These are phyloP conservation scores for Prunella strophiata DNA, from an alignment of 2,797 vertebrate species.

Conservation along the genomic window DNA sequence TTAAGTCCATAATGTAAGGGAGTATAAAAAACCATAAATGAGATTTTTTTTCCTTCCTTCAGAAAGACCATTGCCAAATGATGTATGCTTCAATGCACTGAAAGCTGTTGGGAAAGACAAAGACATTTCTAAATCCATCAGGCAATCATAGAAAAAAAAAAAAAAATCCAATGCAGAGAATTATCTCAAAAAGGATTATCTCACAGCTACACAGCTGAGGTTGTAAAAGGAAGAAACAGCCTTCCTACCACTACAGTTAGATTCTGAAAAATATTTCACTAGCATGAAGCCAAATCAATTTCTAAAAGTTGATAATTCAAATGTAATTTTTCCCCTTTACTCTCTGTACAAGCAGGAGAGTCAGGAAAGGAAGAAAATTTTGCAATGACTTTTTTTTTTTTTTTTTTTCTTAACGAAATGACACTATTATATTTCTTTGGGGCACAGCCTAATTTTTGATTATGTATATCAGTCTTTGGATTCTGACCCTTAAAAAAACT, in stretches of 20 bases:
- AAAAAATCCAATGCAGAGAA: background rate
- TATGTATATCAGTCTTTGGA: background rate
- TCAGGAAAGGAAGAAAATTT: background rate
- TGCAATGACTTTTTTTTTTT: background rate
- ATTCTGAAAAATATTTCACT: background rate
- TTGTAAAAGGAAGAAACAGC: background rate
- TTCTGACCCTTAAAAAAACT: background rate
- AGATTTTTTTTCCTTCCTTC: background rate
- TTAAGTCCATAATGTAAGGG: background rate
- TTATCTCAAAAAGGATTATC: background rate
- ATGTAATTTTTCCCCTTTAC: background rate
- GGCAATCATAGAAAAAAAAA: background rate
- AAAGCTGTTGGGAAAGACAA: constrained; percentile 9
- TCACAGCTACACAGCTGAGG: background rate
- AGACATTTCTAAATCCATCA: background rate
- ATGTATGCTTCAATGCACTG: background rate
- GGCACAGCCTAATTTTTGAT: background rate
- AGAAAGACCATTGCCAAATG: background rate
- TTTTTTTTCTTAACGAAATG: background rate
- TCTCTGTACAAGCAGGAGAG: background rate
- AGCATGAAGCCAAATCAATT: background rate
- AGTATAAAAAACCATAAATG: background rate
- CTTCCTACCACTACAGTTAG: background rate
- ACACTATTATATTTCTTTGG: background rate
- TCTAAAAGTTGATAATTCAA: background rate